A percentile compares a stretch with the other conserved stretches of the same genome.
These are phyloP conservation scores for Platysteira castanea DNA, from an alignment of 2,113 vertebrate species.

Conservation along the genomic window DNA sequence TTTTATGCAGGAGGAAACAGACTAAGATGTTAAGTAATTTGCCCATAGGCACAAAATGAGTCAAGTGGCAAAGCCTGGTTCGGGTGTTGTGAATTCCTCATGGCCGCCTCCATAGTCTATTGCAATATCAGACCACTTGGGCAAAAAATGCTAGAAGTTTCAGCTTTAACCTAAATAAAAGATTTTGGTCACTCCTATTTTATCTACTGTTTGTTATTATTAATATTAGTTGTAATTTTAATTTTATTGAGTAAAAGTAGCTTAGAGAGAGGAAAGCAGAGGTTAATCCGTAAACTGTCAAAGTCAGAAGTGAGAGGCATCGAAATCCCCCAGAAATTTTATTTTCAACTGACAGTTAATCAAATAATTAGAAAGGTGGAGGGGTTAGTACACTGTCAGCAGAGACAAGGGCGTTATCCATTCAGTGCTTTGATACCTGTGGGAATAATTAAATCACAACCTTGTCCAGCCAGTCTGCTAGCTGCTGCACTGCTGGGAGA, in stretches of 20 bases:
- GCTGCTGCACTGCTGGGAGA: slow-evolving; percentile 87
- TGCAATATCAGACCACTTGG: background rate
- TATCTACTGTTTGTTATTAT: background rate
- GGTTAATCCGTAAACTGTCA: background rate
- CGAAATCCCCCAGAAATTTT: background rate
- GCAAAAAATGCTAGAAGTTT: background rate
- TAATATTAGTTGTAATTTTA: background rate
- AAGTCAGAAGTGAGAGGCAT: slow-evolving; percentile 2
- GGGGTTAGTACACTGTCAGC: slow-evolving; percentile 66
- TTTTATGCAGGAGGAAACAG: slow-evolving; percentile 17
- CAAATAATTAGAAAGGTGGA: slow-evolving; percentile 22
- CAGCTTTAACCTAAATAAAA: background rate
- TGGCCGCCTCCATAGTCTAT: background rate
- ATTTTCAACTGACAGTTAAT: slow-evolving; percentile 37
- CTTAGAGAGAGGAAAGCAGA: background rate
- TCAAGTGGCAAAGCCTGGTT: background rate
- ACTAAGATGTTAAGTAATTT: slow-evolving; percentile 24
- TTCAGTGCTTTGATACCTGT: slow-evolving; percentile 79
- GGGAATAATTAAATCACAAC: slow-evolving; percentile 84
- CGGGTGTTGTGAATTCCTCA: background rate
- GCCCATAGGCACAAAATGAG: slow-evolving; percentile 24
- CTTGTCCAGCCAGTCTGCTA: slow-evolving; percentile 85
- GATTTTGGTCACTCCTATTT: background rate
- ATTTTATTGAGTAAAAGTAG: background rate
- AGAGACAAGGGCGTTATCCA: slow-evolving; percentile 53